Percentiles rank a stretch among this genome's conserved stretches.
phyloP scores from a whole-genome alignment of 2,888 invertebrate species.

The Dicyrtomina minuta region DNA sequence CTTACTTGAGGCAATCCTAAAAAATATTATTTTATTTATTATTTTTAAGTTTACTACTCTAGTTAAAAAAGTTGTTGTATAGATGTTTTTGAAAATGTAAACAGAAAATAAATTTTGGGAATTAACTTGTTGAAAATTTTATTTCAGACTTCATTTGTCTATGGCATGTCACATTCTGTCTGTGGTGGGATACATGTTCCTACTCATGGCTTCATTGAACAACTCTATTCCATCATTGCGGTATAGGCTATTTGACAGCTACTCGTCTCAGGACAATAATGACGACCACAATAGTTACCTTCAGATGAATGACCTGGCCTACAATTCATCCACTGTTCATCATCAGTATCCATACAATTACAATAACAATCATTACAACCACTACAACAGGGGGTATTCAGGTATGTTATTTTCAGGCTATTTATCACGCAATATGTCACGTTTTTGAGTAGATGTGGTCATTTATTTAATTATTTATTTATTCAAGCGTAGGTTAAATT shows the following conservation, averaged over 20 bases:
- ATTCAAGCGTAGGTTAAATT: too few species aligned
- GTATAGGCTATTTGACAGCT: not conserved
- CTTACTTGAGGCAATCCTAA: slow-evolving; percentile 13
- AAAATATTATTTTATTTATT: not conserved
- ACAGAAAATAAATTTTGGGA: too few species aligned
- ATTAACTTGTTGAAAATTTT: not conserved
- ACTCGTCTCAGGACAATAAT: not conserved
- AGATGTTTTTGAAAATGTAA: too few species aligned
- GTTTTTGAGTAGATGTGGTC: too few species aligned
- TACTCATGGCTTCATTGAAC: not conserved
- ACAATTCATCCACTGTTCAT: not conserved
- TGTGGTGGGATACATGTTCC: not conserved
- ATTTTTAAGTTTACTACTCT: not conserved
- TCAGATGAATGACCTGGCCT: not conserved
- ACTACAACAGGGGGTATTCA: not conserved
- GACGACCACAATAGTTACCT: not conserved
- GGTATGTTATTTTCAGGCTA: too few species aligned
- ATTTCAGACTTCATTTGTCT: slow-evolving; percentile 41
- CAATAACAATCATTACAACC: not conserved
- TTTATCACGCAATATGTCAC: too few species aligned
- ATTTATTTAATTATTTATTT: too few species aligned
- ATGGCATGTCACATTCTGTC: slow-evolving; percentile 41
- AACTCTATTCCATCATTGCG: not conserved
- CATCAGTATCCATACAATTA: not conserved
- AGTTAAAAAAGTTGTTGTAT: too few species aligned